Percentiles rank a stretch among this genome's conserved stretches.
Evolutionary conservation across 2,113 vertebrate species (phyloP).

Genomic region (Athene cunicularia): DNA sequence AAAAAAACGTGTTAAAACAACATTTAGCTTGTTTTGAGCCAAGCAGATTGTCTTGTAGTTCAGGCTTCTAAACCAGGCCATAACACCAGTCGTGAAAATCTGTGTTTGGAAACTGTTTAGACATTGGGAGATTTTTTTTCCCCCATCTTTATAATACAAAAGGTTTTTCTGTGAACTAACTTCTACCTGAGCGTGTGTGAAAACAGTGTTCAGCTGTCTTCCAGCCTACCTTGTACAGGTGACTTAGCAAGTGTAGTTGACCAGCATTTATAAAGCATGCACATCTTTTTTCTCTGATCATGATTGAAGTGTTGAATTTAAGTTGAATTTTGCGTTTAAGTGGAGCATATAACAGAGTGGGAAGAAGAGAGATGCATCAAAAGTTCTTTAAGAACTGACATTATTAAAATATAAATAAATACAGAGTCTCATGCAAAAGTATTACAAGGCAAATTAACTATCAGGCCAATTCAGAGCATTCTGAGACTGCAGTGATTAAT

Average conservation of each 20-base stretch:
- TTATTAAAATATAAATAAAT: neutral
- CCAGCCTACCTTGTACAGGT: neutral
- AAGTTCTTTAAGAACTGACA: neutral
- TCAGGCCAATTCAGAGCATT: neutral
- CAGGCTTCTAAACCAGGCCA: conserved; percentile 48
- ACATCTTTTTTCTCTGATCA: neutral
- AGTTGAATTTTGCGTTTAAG: neutral
- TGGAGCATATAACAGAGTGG: neutral
- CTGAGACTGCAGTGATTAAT: neutral
- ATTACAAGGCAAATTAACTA: neutral
- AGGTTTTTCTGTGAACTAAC: neutral
- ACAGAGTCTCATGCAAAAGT: neutral
- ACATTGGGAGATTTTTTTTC: neutral
- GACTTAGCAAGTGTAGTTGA: neutral
- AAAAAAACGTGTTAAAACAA: conserved; percentile 33
- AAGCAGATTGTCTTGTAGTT: conserved; percentile 42
- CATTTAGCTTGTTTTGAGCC: conserved; percentile 40
- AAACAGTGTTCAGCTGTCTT: neutral
- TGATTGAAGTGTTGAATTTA: neutral
- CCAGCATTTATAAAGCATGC: neutral
- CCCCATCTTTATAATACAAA: neutral
- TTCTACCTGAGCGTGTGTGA: neutral
- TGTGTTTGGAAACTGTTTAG: conserved; percentile 22
- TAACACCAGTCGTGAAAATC: conserved; percentile 39
- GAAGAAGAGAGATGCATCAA: neutral